Evolutionary conservation across 2,797 vertebrate genomes (phyloP), one percentile per base, ranked within the genome.

Genomic region (Poeciliopsis gracilis): DNA sequence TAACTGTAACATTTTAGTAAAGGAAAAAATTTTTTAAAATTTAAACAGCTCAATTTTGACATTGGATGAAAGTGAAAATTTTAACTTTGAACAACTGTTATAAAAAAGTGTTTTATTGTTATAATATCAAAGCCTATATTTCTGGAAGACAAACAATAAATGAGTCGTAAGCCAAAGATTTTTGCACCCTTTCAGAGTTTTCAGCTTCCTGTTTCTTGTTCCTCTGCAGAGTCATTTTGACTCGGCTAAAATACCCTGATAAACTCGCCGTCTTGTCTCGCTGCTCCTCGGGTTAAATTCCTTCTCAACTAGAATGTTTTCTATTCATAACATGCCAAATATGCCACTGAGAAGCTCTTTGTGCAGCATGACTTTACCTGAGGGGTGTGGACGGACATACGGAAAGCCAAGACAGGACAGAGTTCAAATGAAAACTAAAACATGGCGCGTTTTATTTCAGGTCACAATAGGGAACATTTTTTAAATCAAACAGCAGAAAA

Each of bases 281-380:
- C 80, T 75, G 77, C 66, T 77, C 80, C 38, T 63, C 71, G 85
- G 76, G 73, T 82, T 73, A 59, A 78, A 85, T 87, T 85, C 66
- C 78, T 74, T 75, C 78, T 70, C 63, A 67, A 59, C 41, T 53
- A 79, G 72, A 84, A 46, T 46, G n/a, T 67, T 77, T 55, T 83
- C 84, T 85, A 79, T 89, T 90, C 61, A 75, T 85, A 67, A 71
- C 77, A 77, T 79, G 81, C 79, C 85, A 90, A 88, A 90, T 86
- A 90, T 85, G 84, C 86, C 76, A 87, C 74, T 72, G 23, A 77
- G 61, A 87, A 66, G 30, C 43, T 86, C 87, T 92, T 91, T 90
- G 85, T 88, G 13, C 69, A 57, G 76, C n/a, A 74, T 70, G 67
- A 78, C 57, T 82, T 86, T 67, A 20, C n/a, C 53, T 47, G 45